These are phyloP conservation scores for Rafetus swinhoei DNA, from an alignment of 2,113 vertebrate species.

Conservation along the genomic window DNA sequence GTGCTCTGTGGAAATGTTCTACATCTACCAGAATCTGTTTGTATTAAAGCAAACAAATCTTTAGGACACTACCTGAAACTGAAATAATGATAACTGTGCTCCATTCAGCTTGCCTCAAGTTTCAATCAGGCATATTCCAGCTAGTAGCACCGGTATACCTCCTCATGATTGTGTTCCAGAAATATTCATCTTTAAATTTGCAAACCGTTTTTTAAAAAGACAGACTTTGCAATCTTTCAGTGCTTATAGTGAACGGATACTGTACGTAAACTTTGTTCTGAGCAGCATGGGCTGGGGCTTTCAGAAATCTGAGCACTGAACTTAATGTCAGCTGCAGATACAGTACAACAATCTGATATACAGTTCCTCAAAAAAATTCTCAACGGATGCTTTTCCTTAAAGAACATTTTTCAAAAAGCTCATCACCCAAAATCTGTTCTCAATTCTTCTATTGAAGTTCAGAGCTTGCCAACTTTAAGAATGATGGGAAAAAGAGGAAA, in stretches of 20 bases:
- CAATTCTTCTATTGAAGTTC: not conserved
- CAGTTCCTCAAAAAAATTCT: conserved; percentile 63
- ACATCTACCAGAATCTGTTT: conserved; percentile 82
- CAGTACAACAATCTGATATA: conserved; percentile 67
- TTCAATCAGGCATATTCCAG: conserved; percentile 43
- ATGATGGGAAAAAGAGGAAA: conserved; percentile 8
- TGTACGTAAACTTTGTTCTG: conserved; percentile 80
- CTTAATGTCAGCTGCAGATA: conserved; percentile 77
- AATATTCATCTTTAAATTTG: conserved; percentile 12
- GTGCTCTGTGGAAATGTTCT: conserved; percentile 82
- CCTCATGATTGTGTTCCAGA: conserved; percentile 49
- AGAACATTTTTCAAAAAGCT: conserved; percentile 48
- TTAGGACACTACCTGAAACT: conserved; percentile 45
- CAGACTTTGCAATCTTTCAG: conserved; percentile 62
- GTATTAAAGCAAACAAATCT: conserved; percentile 63
- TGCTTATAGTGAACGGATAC: conserved; percentile 61
- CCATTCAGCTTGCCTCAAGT: conserved; percentile 3
- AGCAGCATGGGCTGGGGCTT: conserved; percentile 82
- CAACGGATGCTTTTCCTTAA: conserved; percentile 47
- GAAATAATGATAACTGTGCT: conserved; percentile 33
- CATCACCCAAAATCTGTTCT: conserved; percentile 28
- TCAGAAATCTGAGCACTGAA: conserved; percentile 69
- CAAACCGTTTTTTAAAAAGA: conserved; percentile 30
- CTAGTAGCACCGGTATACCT: conserved; percentile 44
- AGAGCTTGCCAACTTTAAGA: conserved; percentile 4